These are phyloP conservation scores for Gorilla gorilla DNA, from an alignment of 2,113 vertebrate species.

Conservation along the genomic window DNA sequence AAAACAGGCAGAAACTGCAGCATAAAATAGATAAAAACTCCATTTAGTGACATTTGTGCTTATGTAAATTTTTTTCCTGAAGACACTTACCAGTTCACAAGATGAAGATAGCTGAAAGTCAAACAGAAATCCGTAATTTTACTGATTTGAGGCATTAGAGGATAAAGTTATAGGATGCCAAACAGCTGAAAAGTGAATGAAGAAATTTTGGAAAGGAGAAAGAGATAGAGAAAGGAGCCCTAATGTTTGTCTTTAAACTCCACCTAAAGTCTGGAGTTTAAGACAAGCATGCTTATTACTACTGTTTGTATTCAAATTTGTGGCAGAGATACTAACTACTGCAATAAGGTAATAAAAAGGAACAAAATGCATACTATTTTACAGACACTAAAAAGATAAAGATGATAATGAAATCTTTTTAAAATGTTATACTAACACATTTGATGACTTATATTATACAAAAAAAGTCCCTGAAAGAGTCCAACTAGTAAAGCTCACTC, in stretches of 20 bases:
- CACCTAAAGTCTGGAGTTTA: neutral
- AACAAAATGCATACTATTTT: neutral
- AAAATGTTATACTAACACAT: neutral
- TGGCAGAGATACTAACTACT: neutral
- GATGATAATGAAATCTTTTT: neutral
- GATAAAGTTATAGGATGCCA: neutral
- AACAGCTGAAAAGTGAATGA: neutral
- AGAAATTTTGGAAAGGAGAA: neutral
- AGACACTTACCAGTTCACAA: neutral
- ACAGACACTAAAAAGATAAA: neutral
- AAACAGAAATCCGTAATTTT: neutral
- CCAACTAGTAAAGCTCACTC: neutral
- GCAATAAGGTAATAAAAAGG: neutral
- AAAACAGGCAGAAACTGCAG: neutral
- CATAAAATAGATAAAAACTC: neutral
- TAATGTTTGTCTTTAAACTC: neutral
- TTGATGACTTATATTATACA: neutral
- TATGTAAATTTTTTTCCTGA: neutral
- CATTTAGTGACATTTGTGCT: neutral
- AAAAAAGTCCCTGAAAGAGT: neutral
- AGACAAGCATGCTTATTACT: neutral
- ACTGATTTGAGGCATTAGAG: neutral
- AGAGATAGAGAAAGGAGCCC: neutral
- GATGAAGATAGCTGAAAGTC: neutral
- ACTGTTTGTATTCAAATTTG: neutral